These are phyloP conservation scores for Lagocephalus sceleratus DNA, from an alignment of 2,797 vertebrate species.

Conservation along the genomic window DNA sequence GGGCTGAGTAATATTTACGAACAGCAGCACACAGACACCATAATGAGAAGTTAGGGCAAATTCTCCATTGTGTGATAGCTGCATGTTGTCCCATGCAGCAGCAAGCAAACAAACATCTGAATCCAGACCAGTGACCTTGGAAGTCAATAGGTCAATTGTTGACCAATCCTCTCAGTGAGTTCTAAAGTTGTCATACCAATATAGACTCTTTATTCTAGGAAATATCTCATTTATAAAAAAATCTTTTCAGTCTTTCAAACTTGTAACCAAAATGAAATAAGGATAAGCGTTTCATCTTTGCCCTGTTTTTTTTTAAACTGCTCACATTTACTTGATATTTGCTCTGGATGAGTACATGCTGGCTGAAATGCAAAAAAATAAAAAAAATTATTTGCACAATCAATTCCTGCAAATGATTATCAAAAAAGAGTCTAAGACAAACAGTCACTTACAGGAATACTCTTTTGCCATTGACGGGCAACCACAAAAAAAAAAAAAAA, in stretches of 20 bases:
- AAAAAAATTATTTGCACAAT: conserved; percentile 42
- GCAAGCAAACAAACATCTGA: too few species aligned
- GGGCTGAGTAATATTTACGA: too few species aligned
- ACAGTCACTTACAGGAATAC: conserved; percentile 45
- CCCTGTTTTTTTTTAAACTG: neutral
- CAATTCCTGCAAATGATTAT: conserved; percentile 58
- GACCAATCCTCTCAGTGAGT: too few species aligned
- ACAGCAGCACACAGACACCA: neutral
- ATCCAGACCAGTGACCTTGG: too few species aligned
- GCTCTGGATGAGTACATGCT: neutral
- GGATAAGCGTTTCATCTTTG: neutral
- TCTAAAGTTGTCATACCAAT: too few species aligned
- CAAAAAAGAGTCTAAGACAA: conserved; percentile 22
- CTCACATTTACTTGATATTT: neutral
- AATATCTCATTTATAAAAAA: too few species aligned
- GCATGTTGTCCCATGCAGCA: neutral
- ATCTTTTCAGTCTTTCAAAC: too few species aligned
- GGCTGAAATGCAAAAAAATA: conserved; percentile 6
- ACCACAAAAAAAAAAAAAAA: conserved; percentile 19
- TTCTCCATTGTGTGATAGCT: neutral
- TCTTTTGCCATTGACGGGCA: conserved; percentile 4
- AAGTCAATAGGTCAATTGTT: too few species aligned
- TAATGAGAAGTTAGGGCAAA: neutral
- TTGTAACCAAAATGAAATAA: neutral
- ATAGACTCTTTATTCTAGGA: too few species aligned